A percentile compares a stretch with the other conserved stretches of the same genome.
phyloP scores from a whole-genome alignment of 2,113 vertebrate species.

The Melanerpes aurifrons region DNA sequence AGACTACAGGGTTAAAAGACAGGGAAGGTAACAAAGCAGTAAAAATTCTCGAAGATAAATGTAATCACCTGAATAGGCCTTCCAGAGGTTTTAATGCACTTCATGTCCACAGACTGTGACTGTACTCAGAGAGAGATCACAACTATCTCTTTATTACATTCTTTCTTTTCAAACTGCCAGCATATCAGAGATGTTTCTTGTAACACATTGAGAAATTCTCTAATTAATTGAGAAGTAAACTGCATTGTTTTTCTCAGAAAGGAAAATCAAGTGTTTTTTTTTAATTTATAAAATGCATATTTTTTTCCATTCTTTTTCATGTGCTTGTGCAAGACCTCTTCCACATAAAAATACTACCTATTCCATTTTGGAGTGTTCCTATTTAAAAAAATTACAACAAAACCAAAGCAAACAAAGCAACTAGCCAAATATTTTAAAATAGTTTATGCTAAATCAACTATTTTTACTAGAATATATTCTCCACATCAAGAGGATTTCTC shows the following conservation, averaged over 20 bases:
- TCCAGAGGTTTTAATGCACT: background rate
- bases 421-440: accelerated
- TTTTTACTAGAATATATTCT: background rate
- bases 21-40: background rate
- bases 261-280: background rate
- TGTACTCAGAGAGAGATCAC: background rate
- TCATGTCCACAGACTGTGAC: background rate
- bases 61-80: accelerated
- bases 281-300: accelerated
- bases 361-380: background rate
- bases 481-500: background rate
- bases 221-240: background rate
- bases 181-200: background rate
- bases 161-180: background rate
- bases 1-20: background rate
- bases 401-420: background rate
- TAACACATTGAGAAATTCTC: background rate
- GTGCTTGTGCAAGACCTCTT: accelerated
- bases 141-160: accelerated
- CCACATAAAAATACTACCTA: background rate
- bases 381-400: background rate
- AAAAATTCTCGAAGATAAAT: background rate
- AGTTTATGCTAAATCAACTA: accelerated
- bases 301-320: background rate
- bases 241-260: background rate